phyloP scores from a whole-genome alignment of 2,113 vertebrate genomes.

The Callipepla californica region DNA sequence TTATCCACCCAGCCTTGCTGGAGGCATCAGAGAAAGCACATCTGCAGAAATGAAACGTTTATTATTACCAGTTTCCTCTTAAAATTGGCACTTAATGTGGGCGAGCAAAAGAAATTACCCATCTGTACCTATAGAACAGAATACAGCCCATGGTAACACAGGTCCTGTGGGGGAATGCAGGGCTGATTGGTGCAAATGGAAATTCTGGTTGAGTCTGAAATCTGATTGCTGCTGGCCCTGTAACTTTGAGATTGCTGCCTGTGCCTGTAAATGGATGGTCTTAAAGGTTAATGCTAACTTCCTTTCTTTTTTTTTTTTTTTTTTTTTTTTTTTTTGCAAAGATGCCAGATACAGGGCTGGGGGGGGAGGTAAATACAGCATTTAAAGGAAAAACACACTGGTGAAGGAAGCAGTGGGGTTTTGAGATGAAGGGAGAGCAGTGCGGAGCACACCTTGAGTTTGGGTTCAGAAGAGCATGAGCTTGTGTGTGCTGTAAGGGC shows the following conservation, averaged over 20 bases:
- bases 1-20: constrained; percentile 6
- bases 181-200: not conserved
- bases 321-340: not conserved
- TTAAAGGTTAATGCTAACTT: not conserved
- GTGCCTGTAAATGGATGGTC: not conserved
- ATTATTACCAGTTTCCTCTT: constrained; percentile 44
- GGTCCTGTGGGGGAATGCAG: not conserved
- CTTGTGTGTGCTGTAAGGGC: not conserved
- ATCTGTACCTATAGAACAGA: not conserved
- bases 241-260: not conserved
- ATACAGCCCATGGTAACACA: not conserved
- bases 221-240: not conserved
- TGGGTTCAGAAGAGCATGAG: fast-evolving
- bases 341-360: fast-evolving
- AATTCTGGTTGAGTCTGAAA: not conserved
- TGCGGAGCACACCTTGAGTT: not conserved
- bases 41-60: constrained; percentile 23
- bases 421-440: not conserved
- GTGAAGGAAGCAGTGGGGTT: not conserved
- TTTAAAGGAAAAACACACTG: not conserved
- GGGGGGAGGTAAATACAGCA: not conserved
- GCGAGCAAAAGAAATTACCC: not conserved
- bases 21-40: constrained; percentile 20
- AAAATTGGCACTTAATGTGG: not conserved
- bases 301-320: not conserved